Conservation (phyloP, 2,113 vertebrate genomes). For the Pipra filicauda region DNA sequence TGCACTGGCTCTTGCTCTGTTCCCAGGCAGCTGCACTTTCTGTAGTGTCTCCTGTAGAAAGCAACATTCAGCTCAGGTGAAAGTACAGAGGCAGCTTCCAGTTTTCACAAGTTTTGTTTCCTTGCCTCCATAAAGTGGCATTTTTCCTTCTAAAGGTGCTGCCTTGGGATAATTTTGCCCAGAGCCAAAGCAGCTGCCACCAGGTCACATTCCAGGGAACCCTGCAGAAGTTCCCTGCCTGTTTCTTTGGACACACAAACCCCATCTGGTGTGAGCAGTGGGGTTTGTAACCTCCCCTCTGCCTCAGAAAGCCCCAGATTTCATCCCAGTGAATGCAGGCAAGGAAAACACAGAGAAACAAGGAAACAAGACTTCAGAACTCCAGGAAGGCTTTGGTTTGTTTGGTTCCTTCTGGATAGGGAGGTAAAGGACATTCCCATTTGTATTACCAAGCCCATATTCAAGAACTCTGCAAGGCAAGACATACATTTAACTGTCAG, state of each 20-base stretch:
- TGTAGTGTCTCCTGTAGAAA: not conserved
- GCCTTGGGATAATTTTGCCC: not conserved
- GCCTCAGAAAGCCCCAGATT: not conserved
- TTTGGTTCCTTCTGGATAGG: not conserved
- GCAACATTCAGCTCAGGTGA: accelerated
- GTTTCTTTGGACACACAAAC: not conserved
- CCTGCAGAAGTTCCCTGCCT: not conserved
- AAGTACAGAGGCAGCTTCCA: not conserved
- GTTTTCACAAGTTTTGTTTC: not conserved
- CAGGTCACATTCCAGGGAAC: not conserved
- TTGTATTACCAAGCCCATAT: accelerated
- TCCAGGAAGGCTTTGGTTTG: not conserved
- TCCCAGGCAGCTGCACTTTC: not conserved
- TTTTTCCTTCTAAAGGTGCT: not conserved
- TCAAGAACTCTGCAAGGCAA: not conserved
- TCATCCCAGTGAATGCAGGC: accelerated
- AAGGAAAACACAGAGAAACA: not conserved
- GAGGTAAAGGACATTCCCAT: too few species aligned
- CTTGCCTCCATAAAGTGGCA: not conserved
- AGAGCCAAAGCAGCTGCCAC: not conserved
- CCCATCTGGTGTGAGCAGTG: not conserved
- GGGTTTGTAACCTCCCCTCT: not conserved
- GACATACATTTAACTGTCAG: not conserved
- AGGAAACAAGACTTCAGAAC: not conserved
- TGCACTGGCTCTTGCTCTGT: not conserved